These are phyloP conservation scores for Oncorhynchus clarkii DNA, from an alignment of 2,113 vertebrate species.

Conservation along the genomic window DNA sequence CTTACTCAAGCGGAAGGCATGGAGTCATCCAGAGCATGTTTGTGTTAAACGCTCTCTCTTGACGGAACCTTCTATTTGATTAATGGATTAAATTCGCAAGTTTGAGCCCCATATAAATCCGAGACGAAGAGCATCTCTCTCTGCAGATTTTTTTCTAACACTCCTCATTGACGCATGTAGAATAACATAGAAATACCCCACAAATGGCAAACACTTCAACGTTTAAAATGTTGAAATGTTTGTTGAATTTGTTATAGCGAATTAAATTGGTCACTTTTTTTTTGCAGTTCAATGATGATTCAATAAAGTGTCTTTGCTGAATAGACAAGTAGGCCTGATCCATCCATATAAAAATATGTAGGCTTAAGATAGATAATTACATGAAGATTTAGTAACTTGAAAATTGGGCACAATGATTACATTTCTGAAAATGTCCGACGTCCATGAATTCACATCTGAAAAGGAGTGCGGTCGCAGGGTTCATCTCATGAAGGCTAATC, in stretches of 20 bases:
- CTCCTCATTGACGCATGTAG: not conserved
- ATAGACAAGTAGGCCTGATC: no score
- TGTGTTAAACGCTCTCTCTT: conserved; percentile 58
- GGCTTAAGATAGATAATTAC: no score
- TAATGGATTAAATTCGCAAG: conserved; percentile 59
- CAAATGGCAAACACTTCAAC: not conserved
- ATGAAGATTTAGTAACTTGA: no score
- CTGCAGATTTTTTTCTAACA: conserved; percentile 6
- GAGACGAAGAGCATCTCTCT: conserved; percentile 51
- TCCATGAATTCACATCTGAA: no score
- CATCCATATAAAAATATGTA: no score
- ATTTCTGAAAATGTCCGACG: no score
- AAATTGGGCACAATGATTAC: no score
- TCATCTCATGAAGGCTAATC: no score
- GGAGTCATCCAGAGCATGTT: conserved; percentile 53
- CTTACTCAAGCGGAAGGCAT: conserved; percentile 27
- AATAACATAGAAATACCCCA: not conserved
- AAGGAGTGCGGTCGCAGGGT: no score
- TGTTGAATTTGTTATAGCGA: not conserved
- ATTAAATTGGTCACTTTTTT: not conserved
- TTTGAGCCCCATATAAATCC: conserved; percentile 43
- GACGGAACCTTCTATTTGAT: conserved; percentile 61
- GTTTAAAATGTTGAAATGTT: not conserved
- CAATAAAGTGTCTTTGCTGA: no score
- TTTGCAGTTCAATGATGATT: no score